Evolutionary conservation across 2,888 invertebrate species (phyloP).

Genomic region (Drosophila monieri): DNA sequence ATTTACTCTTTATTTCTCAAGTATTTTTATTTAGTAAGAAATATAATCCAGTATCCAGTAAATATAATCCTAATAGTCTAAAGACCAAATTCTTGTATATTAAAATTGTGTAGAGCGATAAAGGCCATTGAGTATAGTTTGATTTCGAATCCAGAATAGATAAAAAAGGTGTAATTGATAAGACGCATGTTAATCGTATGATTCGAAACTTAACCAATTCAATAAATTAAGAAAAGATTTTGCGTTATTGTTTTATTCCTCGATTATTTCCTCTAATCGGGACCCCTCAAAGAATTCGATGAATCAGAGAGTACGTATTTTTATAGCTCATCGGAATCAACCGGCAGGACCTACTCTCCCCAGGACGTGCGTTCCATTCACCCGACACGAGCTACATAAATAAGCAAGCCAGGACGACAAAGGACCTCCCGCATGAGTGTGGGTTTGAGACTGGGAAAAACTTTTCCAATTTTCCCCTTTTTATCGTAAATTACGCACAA

Average conservation of each 20-base stretch:
- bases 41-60: no score
- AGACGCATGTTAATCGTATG: background rate
- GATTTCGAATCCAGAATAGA: background rate
- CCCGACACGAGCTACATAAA: constrained; percentile 76
- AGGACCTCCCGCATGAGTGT: constrained; percentile 16
- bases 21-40: no score
- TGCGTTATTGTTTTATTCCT: background rate
- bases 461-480: constrained; percentile 82
- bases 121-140: background rate
- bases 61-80: no score
- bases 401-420: constrained; percentile 61
- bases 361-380: constrained; percentile 60
- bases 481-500: constrained; percentile 81
- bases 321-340: constrained; percentile 24
- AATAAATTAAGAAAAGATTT: constrained; percentile 1
- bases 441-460: constrained; percentile 50
- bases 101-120: background rate
- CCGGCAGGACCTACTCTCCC: constrained; percentile 1
- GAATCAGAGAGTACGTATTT: constrained; percentile 80
- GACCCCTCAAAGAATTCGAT: constrained; percentile 57
- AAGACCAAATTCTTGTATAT: background rate
- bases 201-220: constrained; percentile 5
- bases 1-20: no score
- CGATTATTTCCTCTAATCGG: background rate
- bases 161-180: background rate